Evolutionary conservation across 2,113 vertebrate species (phyloP).

Genomic region (Ascaphus truei): DNA sequence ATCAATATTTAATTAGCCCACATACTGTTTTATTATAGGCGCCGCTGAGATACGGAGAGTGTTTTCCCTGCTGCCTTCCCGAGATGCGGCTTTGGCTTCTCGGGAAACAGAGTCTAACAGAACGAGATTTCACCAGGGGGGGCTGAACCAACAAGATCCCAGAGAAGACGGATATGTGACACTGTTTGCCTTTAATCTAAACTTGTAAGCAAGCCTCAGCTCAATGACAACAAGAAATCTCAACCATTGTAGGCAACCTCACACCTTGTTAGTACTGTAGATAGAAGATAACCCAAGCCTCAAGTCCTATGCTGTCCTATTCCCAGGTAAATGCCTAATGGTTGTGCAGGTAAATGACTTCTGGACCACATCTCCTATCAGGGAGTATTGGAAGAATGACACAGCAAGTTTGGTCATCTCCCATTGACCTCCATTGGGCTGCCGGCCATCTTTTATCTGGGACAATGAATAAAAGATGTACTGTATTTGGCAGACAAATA

Average conservation of each 20-base stretch:
- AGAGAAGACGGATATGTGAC: slow-evolving; percentile 29
- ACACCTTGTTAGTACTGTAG: too few relatives aligned
- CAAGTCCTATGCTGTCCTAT: too few relatives aligned
- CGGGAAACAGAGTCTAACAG: slow-evolving; percentile 19
- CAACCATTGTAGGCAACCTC: slow-evolving; percentile 2
- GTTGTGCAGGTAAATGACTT: too few relatives aligned
- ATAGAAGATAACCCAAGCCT: too few relatives aligned
- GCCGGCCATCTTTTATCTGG: too few relatives aligned
- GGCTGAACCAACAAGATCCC: slow-evolving; percentile 4
- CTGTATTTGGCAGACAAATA: too few relatives aligned
- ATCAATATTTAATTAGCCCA: slow-evolving; percentile 38
- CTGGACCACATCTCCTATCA: too few relatives aligned
- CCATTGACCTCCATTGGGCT: too few relatives aligned
- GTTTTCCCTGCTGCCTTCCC: slow-evolving; percentile 30
- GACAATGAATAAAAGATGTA: too few relatives aligned
- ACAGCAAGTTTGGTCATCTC: too few relatives aligned
- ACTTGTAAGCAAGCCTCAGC: slow-evolving; percentile 29
- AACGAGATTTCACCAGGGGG: slow-evolving; percentile 20
- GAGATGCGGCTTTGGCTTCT: slow-evolving; percentile 24
- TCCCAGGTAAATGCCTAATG: too few relatives aligned
- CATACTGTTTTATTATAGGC: slow-evolving; percentile 37
- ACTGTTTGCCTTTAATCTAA: slow-evolving; percentile 35
- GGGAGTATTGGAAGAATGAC: too few relatives aligned
- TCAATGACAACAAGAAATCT: slow-evolving; percentile 21
- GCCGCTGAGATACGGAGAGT: slow-evolving; percentile 22